Evolutionary conservation across 2,113 vertebrate genomes (phyloP).

Genomic region (Lonchura striata): DNA sequence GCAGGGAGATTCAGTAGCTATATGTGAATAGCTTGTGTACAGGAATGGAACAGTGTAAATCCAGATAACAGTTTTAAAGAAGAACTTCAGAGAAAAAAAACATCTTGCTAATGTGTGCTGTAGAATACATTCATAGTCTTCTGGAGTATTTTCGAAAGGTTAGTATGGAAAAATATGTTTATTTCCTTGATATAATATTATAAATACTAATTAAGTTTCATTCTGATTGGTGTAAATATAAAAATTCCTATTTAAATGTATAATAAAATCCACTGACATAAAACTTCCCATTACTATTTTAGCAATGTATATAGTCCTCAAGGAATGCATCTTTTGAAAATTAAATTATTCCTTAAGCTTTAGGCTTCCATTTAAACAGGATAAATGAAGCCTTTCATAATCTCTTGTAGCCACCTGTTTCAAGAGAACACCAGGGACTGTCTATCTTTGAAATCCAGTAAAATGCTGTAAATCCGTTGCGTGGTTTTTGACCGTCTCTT

Average conservation of each 20-base stretch:
- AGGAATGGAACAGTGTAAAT: neutral
- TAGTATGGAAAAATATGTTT: neutral
- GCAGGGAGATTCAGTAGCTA: neutral
- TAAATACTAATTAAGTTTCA: neutral
- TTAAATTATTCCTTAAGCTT: neutral
- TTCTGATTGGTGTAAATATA: neutral
- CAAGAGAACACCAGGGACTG: neutral
- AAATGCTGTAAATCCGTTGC: neutral
- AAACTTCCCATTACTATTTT: neutral
- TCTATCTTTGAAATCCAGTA: neutral
- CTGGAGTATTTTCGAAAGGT: neutral
- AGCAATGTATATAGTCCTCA: neutral
- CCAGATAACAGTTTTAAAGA: neutral
- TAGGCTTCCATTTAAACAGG: neutral
- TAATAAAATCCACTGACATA: neutral
- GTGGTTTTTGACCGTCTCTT: neutral
- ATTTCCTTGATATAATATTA: neutral
- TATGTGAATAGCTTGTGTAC: neutral
- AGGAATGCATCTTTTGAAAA: neutral
- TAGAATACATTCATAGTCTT: neutral
- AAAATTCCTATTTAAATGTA: neutral
- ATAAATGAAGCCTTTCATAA: neutral
- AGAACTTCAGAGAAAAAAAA: neutral
- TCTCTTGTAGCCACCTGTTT: slow-evolving; percentile 5
- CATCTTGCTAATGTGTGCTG: neutral